Base-by-base conservation (phyloP, 92 coral and sea anemone genomes). In the Phenganax stokvisi region DNA sequence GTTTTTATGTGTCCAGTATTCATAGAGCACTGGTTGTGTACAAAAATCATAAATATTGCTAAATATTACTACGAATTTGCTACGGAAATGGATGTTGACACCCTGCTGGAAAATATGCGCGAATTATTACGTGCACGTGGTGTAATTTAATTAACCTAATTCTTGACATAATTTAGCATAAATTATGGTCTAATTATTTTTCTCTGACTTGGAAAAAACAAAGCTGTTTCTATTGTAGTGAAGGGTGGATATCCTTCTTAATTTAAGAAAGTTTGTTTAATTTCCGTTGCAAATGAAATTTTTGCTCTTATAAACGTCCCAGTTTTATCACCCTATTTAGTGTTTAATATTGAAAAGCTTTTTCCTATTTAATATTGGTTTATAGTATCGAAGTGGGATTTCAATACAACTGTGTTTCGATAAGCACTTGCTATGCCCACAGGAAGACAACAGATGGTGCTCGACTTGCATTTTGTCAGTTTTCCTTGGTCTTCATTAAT, bases 161-260 rank as follows among this genome's bases (percentile, higher is more conserved):
- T 12, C 3, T 61, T 6, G 67, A 61, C n/a, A 12, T 58, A n/a
- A 61, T 15, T 61, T 61, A 61, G 67, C 67, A 61, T 61, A 61
- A 61, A 61, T 61, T 61, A 61, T 28, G 25, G n/a, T 17, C 0
- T 20, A 15, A 25, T 17, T 6, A 61, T 15, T 0, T 15, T 61
- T 61, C 6, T 0, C 67, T 0, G n/a, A 61, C n/a, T 15, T 61
- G n/a, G 13, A 17, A 28, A 12, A 12, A n/a, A n/a, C 0, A 58
- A 58, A 58, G 68, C 68, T 62, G 15, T 55, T 6, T 47, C 28
- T 52, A 29, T 53, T 6, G 57, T 65, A 1, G 71, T 6, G 27
- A 30, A 56, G 80, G 25, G 66, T 55, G 65, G 57, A 75, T 15
- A 56, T 75, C 67, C 80, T 56, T 56, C 51, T 75, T 55, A 20